Evolutionary conservation across 92 coral and sea anemone species (phyloP).

Genomic region (Nematostella vectensis): DNA sequence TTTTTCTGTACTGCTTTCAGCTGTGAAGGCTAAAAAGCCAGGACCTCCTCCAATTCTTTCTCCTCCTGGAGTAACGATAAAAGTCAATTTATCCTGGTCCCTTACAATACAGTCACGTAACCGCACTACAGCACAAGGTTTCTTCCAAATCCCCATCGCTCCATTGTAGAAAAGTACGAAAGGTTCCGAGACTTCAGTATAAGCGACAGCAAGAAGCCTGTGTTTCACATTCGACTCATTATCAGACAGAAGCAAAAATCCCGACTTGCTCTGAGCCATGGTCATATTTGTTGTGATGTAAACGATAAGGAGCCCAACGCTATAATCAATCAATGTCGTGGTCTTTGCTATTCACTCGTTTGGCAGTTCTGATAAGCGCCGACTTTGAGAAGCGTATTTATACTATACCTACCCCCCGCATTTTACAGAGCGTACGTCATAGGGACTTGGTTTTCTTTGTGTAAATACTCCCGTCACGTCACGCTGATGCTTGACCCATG

Average conservation of each 20-base stretch:
- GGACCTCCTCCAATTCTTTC: slow-evolving; percentile 68
- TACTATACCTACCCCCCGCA: too few species aligned
- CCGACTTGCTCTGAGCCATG: slow-evolving; percentile 60
- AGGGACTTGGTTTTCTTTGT: too few species aligned
- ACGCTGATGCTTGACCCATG: too few species aligned
- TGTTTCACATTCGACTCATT: slow-evolving; percentile 21
- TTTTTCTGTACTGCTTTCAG: slow-evolving; percentile 50
- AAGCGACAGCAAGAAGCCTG: slow-evolving; percentile 59
- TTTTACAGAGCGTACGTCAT: too few species aligned
- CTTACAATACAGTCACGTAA: slow-evolving; percentile 47
- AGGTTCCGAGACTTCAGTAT: slow-evolving; percentile 61
- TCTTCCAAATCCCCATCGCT: slow-evolving; percentile 54
- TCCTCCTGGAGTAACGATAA: slow-evolving; percentile 65
- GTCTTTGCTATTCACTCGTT: not conserved
- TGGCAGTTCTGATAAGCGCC: not conserved
- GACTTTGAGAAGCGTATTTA: not conserved
- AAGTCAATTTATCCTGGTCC: slow-evolving; percentile 41
- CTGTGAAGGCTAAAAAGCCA: slow-evolving; percentile 39
- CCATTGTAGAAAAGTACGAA: slow-evolving; percentile 78
- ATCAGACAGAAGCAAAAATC: slow-evolving; percentile 47
- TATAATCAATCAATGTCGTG: too few species aligned
- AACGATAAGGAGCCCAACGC: too few species aligned
- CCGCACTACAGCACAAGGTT: slow-evolving; percentile 69
- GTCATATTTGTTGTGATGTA: slow-evolving; percentile 36
- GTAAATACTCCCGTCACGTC: too few species aligned